phyloP scores from a whole-genome alignment of 2,888 invertebrate species.

The Amphimallon solstitiale region DNA sequence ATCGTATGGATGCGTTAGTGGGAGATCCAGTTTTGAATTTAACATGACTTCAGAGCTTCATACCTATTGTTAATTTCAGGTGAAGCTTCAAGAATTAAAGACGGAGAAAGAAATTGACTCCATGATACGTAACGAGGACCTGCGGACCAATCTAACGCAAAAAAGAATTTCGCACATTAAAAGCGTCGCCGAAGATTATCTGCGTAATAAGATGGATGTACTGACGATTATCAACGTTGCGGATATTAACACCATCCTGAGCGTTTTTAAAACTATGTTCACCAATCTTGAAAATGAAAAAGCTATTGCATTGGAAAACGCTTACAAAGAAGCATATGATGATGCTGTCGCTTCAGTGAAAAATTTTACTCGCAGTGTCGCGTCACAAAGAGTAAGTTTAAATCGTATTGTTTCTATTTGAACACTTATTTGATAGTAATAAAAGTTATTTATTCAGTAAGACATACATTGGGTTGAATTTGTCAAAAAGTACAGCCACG shows the following conservation, averaged over 20 bases:
- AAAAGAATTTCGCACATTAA: conserved; percentile 58
- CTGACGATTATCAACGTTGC: conserved; percentile 57
- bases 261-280: conserved; percentile 58
- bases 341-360: conserved; percentile 21
- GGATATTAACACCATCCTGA: conserved; percentile 57
- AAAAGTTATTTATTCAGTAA: too few species aligned
- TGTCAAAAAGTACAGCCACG: too few species aligned
- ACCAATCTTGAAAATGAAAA: conserved; percentile 51
- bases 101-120: conserved; percentile 57
- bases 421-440: too few species aligned
- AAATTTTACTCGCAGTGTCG: background rate
- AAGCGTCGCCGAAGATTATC: conserved; percentile 56
- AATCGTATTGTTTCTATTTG: background rate
- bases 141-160: conserved; percentile 55
- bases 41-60: too few species aligned
- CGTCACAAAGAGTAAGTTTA: conserved; percentile 1
- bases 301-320: conserved; percentile 25
- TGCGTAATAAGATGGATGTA: conserved; percentile 57
- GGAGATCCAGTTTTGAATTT: too few species aligned
- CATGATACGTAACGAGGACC: conserved; percentile 57
- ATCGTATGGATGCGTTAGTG: too few species aligned
- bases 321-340: conserved; percentile 36
- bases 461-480: too few species aligned
- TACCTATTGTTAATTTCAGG: too few species aligned
- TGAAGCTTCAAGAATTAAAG: conserved; percentile 54